Percentiles rank a stretch among this genome's conserved stretches.
Conservation (phyloP, 2,888 invertebrate species). For the Drosophila falleni region DNA sequence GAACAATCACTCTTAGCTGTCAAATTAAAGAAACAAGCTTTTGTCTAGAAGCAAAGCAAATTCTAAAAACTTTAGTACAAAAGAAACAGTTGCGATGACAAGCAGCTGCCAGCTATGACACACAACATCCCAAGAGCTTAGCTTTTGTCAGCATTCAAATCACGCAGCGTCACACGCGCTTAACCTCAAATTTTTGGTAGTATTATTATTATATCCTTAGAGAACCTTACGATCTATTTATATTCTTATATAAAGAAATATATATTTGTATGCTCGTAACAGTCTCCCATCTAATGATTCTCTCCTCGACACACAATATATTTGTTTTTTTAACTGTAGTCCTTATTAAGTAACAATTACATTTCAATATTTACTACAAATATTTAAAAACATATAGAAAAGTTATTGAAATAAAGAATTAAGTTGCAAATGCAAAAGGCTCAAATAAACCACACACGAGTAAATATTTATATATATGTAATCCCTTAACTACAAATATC, state of each 20-base stretch:
- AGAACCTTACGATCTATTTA: not conserved
- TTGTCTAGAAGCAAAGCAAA: too few species aligned
- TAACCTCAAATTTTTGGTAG: constrained; percentile 8
- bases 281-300: constrained; percentile 13
- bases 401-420: constrained; percentile 4
- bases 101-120: not conserved
- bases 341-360: constrained; percentile 1
- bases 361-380: constrained; percentile 13
- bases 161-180: not conserved
- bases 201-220: constrained; percentile 19
- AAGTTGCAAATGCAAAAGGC: constrained; percentile 31
- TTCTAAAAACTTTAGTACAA: too few species aligned
- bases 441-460: constrained; percentile 34
- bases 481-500: constrained; percentile 3
- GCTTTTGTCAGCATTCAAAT: constrained; percentile 2
- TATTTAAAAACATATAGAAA: constrained; percentile 16
- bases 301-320: constrained; percentile 13
- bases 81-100: too few species aligned
- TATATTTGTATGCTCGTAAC: constrained; percentile 10
- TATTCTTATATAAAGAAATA: not conserved
- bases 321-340: constrained; percentile 4
- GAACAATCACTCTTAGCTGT: not conserved
- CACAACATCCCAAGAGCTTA: not conserved
- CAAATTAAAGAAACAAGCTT: not conserved
- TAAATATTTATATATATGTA: constrained; percentile 25